Evolutionary conservation across 53 echinoderm and acorn worm species (phyloP), one percentile per base, ranked within the genome.

Genomic region (Patiria pectinifera): DNA sequence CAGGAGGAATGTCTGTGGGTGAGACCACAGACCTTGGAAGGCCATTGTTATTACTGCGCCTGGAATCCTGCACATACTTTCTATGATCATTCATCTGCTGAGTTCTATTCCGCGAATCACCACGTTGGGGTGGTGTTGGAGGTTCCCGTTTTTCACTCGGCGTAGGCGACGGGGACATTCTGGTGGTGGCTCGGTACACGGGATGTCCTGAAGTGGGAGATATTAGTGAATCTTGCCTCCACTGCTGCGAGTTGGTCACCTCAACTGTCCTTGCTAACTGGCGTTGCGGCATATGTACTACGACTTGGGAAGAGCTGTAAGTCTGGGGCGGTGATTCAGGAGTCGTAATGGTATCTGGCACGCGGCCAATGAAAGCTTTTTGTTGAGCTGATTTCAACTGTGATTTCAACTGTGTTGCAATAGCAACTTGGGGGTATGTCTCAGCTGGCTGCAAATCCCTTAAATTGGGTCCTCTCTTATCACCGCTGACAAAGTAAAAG

Each of bases 181-280:
- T 89, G 1, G 81, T 80, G 2, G 45, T 45, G 48, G 89, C 76
- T 58, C 49, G 76, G 44, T 78, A 77, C 59, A 53, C 66, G 11
- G 66, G 84, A 80, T 80, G 69, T 19, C 81, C 89, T 8, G 89
- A 80, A 25, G 69, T 48, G 21, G 87, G 87, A 71, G 82, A 81
- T 48, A 62, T 58, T 21, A 69, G 47, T 7, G 61, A 69, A 10
- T 10, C 47, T 70, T 13, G 69, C 24, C 69, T 82, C 13, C 76
- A 78, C 59, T 77, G 78, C 35, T 78, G 84, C 9, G 84, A 46
- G 7, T 71, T 18, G 4, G 70, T 70, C 8, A 94, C 85, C 13
- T 97, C 92, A 11, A 93, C 93, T 4, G 97, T 93, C 82, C 94
- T 95, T 84, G 97, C 97, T 86, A 91, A 94, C 63, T 95, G 97